These are phyloP conservation scores for Trichonephila clavipes DNA, from an alignment of 1,140 invertebrate genomes.

Conservation along the genomic window DNA sequence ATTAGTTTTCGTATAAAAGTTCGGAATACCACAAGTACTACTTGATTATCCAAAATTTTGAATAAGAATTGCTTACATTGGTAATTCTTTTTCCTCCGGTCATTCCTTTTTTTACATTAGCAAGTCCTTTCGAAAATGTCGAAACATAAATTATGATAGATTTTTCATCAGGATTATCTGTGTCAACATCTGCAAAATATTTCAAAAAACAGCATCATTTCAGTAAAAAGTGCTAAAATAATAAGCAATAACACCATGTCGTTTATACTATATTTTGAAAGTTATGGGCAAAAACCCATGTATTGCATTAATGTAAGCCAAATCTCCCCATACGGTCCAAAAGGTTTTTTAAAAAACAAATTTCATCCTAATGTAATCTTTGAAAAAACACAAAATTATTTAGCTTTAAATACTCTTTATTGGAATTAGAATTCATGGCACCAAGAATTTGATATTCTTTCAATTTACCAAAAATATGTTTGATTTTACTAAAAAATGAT, in stretches of 20 bases:
- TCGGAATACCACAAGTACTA: not conserved
- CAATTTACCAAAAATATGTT: too few species aligned
- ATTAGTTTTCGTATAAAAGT: not conserved
- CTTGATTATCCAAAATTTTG: not conserved
- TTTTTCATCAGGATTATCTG: slow-evolving; percentile 71
- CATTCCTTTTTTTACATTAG: slow-evolving; percentile 16
- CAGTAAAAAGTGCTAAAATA: not conserved
- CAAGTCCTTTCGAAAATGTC: slow-evolving; percentile 60
- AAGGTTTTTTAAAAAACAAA: too few species aligned
- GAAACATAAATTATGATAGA: slow-evolving; percentile 70
- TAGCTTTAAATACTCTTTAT: too few species aligned
- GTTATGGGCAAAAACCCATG: too few species aligned
- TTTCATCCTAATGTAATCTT: too few species aligned
- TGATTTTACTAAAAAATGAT: too few species aligned
- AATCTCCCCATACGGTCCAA: too few species aligned
- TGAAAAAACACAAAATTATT: too few species aligned
- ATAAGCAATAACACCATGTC: not conserved
- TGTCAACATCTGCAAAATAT: slow-evolving; percentile 57
- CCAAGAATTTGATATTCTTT: too few species aligned
- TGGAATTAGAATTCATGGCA: too few species aligned
- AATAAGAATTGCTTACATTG: slow-evolving; percentile 30
- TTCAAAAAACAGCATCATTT: not conserved
- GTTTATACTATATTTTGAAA: too few species aligned
- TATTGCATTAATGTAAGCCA: too few species aligned
- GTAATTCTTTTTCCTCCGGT: slow-evolving; percentile 62